phyloP scores from a whole-genome alignment of 2,113 vertebrate genomes.

The Ammospiza caudacuta region DNA sequence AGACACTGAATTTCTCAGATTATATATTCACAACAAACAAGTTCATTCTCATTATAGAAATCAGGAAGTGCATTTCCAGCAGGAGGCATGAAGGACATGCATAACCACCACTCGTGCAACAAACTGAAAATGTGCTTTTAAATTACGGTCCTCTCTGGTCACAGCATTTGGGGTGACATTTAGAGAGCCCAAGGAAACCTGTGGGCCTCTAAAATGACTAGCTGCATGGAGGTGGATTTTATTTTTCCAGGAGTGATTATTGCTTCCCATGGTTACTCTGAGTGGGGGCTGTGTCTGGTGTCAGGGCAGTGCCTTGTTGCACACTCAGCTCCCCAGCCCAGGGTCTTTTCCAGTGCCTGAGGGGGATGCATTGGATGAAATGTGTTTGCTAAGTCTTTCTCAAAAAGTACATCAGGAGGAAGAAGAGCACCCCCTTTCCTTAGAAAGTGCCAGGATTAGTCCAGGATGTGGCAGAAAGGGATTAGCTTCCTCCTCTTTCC shows the following conservation, averaged over 20 bases:
- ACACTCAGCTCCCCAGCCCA: background rate
- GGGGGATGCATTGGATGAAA: background rate
- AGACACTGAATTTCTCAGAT: background rate
- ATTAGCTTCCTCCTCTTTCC: background rate
- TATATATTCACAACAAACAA: background rate
- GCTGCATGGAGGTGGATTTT: background rate
- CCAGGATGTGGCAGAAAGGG: background rate
- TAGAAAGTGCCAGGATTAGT: background rate
- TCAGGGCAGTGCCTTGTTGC: background rate
- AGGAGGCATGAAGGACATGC: background rate
- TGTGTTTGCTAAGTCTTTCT: background rate
- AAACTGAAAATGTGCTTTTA: background rate
- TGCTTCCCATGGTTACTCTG: background rate
- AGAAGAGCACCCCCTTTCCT: background rate
- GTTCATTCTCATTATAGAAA: background rate
- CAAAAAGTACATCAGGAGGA: background rate
- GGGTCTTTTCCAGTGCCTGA: background rate
- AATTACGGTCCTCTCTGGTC: background rate
- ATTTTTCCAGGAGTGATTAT: background rate
- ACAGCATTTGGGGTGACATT: background rate
- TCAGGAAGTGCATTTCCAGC: background rate
- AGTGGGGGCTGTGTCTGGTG: accelerated
- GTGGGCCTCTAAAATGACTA: background rate
- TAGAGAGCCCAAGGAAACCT: background rate
- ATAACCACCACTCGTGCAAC: background rate